These are phyloP conservation scores for Cottus gobio DNA, from an alignment of 2,113 vertebrate genomes.

Conservation along the genomic window DNA sequence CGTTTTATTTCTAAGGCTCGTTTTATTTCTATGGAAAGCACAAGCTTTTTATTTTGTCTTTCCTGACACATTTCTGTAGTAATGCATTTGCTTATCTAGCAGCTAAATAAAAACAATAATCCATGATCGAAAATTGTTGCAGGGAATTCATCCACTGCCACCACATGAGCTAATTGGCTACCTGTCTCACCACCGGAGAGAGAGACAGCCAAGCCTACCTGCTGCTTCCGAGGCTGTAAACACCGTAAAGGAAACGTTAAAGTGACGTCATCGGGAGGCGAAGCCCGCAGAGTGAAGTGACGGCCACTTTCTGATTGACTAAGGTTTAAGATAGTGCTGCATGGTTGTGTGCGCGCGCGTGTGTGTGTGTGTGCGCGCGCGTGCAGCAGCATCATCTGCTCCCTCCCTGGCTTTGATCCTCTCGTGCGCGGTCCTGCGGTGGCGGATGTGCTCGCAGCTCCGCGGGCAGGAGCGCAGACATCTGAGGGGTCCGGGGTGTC, in stretches of 20 bases:
- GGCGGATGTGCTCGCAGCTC: slow-evolving; percentile 27
- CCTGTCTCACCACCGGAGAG: background rate
- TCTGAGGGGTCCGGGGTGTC: slow-evolving; percentile 24
- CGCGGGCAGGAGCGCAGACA: slow-evolving; percentile 39
- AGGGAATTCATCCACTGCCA: background rate
- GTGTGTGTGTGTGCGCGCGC: background rate
- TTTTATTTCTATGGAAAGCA: no score
- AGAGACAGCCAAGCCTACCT: background rate
- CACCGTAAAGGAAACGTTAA: background rate
- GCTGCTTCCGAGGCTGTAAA: background rate
- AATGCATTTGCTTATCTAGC: background rate
- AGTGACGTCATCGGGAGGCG: background rate
- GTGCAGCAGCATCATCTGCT: slow-evolving; percentile 20
- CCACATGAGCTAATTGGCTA: background rate
- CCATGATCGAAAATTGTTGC: background rate
- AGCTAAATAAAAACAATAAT: background rate
- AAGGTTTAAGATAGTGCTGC: background rate
- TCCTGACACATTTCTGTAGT: no score
- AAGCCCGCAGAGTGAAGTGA: slow-evolving; percentile 11
- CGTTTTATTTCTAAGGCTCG: no score
- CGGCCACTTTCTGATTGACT: slow-evolving; percentile 14
- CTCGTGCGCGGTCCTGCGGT: slow-evolving; percentile 46
- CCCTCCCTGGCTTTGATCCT: slow-evolving; percentile 34
- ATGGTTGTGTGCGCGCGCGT: background rate
- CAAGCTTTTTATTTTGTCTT: background rate